These are phyloP conservation scores for Stenoptilia bipunctidactyla DNA, from an alignment of 2,888 invertebrate species.

Conservation along the genomic window DNA sequence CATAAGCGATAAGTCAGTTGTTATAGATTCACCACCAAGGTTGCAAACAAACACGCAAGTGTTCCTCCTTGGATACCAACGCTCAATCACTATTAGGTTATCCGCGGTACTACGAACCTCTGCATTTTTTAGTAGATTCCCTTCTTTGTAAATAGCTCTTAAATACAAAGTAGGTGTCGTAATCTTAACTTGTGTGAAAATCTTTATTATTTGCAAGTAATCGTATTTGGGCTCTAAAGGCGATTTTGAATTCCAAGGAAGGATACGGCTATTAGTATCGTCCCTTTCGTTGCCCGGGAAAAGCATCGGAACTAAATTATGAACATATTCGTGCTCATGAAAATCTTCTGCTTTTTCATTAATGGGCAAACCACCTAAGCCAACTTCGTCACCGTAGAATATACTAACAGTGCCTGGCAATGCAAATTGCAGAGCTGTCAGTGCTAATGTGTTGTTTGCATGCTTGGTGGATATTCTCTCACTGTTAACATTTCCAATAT, in stretches of 20 bases:
- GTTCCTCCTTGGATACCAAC: constrained; percentile 84
- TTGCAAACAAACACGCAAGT: constrained; percentile 83
- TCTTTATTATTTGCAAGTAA: constrained; percentile 66
- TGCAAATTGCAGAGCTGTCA: constrained; percentile 81
- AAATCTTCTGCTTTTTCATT: constrained; percentile 69
- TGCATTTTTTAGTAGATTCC: constrained; percentile 74
- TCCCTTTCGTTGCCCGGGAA: constrained; percentile 61
- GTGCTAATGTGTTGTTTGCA: constrained; percentile 76
- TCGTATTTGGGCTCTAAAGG: constrained; percentile 57
- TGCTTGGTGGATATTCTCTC: constrained; percentile 71
- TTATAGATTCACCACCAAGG: constrained; percentile 71
- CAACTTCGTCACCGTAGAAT: constrained; percentile 94
- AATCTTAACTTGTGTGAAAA: constrained; percentile 72
- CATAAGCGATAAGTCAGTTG: constrained; percentile 79
- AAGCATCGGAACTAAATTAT: constrained; percentile 79
- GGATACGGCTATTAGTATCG: constrained; percentile 41
- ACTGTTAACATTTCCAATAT: constrained; percentile 75
- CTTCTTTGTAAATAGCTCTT: constrained; percentile 77
- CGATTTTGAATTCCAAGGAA: constrained; percentile 76
- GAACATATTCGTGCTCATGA: constrained; percentile 71
- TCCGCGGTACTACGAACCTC: constrained; percentile 75
- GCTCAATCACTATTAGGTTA: constrained; percentile 78
- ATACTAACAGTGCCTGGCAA: constrained; percentile 89
- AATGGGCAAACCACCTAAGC: constrained; percentile 69
- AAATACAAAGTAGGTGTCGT: constrained; percentile 81